Conservation (phyloP, 2,113 vertebrate genomes). For the Cranoglanis bouderius region DNA sequence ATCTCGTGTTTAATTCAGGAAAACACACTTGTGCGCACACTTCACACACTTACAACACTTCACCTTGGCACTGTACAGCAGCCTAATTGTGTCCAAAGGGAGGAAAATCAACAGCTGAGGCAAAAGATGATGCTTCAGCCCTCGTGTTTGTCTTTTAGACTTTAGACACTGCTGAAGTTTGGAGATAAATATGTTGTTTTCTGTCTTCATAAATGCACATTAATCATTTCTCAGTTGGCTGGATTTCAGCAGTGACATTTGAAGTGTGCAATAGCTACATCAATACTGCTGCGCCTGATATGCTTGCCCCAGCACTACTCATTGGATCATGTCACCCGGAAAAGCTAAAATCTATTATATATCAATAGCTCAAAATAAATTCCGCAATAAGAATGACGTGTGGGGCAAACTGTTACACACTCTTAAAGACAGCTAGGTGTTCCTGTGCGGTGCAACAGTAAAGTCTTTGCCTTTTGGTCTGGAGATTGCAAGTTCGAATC, state of each 20-base stretch:
- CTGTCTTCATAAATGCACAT: not conserved
- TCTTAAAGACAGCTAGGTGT: too few species aligned
- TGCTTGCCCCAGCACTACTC: not conserved
- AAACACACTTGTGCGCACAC: not conserved
- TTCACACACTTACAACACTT: not conserved
- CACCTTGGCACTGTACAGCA: not conserved
- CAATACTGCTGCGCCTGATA: not conserved
- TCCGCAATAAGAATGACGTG: not conserved
- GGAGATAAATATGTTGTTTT: not conserved
- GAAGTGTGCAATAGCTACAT: not conserved
- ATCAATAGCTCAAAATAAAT: not conserved
- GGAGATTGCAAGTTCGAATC: not conserved
- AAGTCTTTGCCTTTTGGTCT: not conserved
- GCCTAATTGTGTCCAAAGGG: constrained; percentile 8
- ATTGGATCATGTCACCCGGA: not conserved
- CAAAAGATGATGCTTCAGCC: not conserved
- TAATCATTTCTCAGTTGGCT: not conserved
- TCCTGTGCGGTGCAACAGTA: not conserved
- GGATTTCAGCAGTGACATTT: not conserved
- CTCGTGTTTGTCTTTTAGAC: not conserved
- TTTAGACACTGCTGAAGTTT: not conserved
- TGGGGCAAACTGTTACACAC: not conserved
- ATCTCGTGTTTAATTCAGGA: not conserved
- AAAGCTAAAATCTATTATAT: not conserved
- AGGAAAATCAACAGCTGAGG: constrained; percentile 18